Evolutionary conservation across 2,113 vertebrate genomes (phyloP), one percentile per base, ranked within the genome.

Genomic region (Zeus faber): DNA sequence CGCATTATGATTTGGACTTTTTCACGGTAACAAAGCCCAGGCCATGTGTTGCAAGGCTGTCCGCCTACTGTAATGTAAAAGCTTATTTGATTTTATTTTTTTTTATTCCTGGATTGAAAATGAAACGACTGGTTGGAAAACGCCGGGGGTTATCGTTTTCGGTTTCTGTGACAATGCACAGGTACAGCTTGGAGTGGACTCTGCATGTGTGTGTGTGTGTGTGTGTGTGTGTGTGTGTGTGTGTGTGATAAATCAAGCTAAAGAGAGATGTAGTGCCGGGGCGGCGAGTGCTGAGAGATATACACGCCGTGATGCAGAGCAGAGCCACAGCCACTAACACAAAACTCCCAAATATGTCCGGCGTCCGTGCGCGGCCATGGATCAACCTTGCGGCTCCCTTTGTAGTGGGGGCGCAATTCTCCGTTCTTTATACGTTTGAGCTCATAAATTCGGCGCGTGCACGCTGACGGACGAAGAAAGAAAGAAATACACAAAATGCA

Each of bases 311-410:
- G n/a, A n/a, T n/a, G 5, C 31, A 65, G 49, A 65, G 57, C 78
- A 74, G 75, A 75, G 60, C 43, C 56, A 11, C 47, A 10, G 45
- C 57, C 63, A 56, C 47, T 62, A 60, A 61, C 11, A 40, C 62
- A 64, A 43, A 49, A 25, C 51, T 70, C 64, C 72, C 52, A 66
- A 71, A 61, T 13, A 37, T 2, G 41, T 66, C 73, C 54, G 37
- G 49, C 20, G 35, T 72, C 55, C 13, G 22, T 13, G 41, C 48
- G 6, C 39, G 5, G 39, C 48, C n/a, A 57, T 65, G 11, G 11
- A 65, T 74, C 67, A 69, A 49, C 43, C 10, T 3, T 20, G 29
- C 48, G 39, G 48, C 9, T 0, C 17, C 2, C 60, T 68, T 52
- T 70, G 62, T 52, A 50, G 25, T 43, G 48, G 10, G 1, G 16